Conservation (phyloP, 2,888 invertebrate species). For the Nymphalis urticae region DNA sequence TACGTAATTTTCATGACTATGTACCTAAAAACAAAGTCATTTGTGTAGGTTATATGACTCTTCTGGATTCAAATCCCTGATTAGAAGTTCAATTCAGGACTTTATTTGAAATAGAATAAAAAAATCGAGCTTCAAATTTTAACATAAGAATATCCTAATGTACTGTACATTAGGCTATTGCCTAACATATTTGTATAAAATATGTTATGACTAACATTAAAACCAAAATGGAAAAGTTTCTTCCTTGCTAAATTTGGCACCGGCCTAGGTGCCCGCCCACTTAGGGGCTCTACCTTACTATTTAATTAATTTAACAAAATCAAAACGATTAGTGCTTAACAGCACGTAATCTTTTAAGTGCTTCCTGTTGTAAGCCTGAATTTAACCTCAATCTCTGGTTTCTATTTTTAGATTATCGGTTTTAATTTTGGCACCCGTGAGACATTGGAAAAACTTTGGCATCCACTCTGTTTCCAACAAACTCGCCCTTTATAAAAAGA, state of each 20-base stretch:
- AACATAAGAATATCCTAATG: too few relatives aligned
- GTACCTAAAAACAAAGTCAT: not conserved
- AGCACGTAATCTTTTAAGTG: not conserved
- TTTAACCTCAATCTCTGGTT: not conserved
- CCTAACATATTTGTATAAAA: too few relatives aligned
- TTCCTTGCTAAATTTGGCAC: too few relatives aligned
- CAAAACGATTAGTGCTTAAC: too few relatives aligned
- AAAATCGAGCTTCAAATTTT: too few relatives aligned
- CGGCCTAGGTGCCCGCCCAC: too few relatives aligned
- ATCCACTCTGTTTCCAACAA: not conserved
- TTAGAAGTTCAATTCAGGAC: not conserved
- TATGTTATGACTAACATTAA: too few relatives aligned
- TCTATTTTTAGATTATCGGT: not conserved
- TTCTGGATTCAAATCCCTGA: not conserved
- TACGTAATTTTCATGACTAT: constrained; percentile 1
- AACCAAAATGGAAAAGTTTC: too few relatives aligned
- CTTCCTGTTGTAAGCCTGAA: not conserved
- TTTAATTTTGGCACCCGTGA: constrained; percentile 1
- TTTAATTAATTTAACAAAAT: too few relatives aligned
- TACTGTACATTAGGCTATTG: too few relatives aligned
- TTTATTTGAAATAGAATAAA: too few relatives aligned
- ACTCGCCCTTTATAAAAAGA: not conserved
- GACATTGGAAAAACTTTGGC: not conserved
- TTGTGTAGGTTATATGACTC: not conserved
- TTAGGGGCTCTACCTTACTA: too few relatives aligned